Evolutionary conservation across 1,140 invertebrate species (phyloP).

Genomic region (Wasmannia auropunctata): DNA sequence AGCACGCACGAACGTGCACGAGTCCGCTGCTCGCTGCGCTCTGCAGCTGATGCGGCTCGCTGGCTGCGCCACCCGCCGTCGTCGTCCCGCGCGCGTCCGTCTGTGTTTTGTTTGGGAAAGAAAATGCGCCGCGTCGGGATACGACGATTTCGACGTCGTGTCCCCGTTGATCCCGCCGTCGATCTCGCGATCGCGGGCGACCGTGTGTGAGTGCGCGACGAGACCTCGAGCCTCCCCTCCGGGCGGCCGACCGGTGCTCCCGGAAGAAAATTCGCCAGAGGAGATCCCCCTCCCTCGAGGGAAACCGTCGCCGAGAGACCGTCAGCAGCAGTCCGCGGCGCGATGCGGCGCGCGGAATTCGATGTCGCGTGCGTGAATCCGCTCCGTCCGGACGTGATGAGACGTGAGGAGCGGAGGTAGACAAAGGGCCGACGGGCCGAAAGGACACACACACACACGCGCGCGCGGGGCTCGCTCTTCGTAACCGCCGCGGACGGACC

Average conservation of each 20-base stretch:
- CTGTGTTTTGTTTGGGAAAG: conserved; percentile 26
- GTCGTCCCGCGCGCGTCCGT: no score
- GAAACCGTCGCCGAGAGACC: not conserved
- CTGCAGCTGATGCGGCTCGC: no score
- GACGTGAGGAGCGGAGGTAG: conserved; percentile 16
- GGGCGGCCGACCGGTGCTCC: not conserved
- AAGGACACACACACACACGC: not conserved
- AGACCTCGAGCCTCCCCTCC: no score
- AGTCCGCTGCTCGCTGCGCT: no score
- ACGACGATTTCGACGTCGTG: conserved; percentile 4
- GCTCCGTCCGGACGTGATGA: conserved; percentile 8
- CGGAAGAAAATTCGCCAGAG: not conserved
- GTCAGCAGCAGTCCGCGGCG: no score
- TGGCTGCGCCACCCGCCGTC: no score
- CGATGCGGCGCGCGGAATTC: conserved; percentile 24
- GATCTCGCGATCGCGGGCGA: not conserved
- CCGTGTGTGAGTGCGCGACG: not conserved
- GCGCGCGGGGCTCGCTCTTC: not conserved
- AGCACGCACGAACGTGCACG: no score
- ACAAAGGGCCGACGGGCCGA: conserved; percentile 29
- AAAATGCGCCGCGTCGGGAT: conserved; percentile 52
- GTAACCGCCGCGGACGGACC: not conserved
- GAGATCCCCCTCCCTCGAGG: not conserved
- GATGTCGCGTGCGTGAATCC: conserved; percentile 23
- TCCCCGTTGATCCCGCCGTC: not conserved